Evolutionary conservation across 2,113 vertebrate genomes (phyloP).

Genomic region (Oryzias curvinotus): DNA sequence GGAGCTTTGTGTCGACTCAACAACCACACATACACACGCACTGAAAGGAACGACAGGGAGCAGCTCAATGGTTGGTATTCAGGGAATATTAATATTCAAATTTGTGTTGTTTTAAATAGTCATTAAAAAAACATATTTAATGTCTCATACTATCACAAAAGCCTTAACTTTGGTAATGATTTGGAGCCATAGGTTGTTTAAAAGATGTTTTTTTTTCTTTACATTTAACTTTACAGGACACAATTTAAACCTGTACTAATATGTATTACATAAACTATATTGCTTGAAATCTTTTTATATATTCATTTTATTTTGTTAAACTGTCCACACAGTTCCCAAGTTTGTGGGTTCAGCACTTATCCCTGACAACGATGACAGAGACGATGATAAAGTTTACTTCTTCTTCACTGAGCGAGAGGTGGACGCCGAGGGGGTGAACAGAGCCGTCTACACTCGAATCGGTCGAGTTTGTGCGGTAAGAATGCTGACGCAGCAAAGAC

Average conservation of each 20-base stretch:
- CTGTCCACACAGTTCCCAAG: constrained; percentile 83
- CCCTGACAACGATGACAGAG: constrained; percentile 91
- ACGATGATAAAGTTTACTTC: constrained; percentile 96
- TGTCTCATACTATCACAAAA: too few species aligned
- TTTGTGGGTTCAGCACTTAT: constrained; percentile 91
- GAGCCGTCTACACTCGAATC: constrained; percentile 85
- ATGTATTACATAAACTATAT: too few species aligned
- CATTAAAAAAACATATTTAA: too few species aligned
- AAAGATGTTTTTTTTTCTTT: too few species aligned
- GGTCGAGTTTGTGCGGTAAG: constrained; percentile 91
- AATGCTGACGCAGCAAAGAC: neutral
- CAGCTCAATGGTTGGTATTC: constrained; percentile 85
- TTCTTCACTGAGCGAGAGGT: constrained; percentile 94
- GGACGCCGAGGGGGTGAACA: constrained; percentile 80
- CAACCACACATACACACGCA: constrained; percentile 82
- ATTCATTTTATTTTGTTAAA: constrained; percentile 13
- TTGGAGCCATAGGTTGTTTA: too few species aligned
- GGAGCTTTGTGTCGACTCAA: constrained; percentile 86
- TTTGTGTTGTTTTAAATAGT: neutral
- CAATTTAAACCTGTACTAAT: too few species aligned
- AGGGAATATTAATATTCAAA: neutral
- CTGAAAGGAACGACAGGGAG: constrained; percentile 85
- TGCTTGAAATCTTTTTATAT: neutral
- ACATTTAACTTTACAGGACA: too few species aligned
- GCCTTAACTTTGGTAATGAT: too few species aligned